Evolutionary conservation across 2,888 invertebrate species (phyloP), one percentile per base, ranked within the genome.

Genomic region (Phasia obesa): DNA sequence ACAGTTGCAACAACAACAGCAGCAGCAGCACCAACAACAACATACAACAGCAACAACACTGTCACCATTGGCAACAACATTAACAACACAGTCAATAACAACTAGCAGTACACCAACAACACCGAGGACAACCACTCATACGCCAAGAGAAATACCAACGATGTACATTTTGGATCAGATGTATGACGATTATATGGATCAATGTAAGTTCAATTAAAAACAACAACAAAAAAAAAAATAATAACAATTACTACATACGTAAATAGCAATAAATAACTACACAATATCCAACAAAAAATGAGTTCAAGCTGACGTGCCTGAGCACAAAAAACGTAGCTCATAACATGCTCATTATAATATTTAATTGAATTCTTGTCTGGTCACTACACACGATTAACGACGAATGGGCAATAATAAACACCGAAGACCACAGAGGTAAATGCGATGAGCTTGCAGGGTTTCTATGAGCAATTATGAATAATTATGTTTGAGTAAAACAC

Each of bases 131-230:
- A 81, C 83, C 86, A 76, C 70, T 23, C 74, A 78, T 69, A 81
- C 84, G 62, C 84, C 84, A 42, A 47, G 77, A 75, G 71, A 84
- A 83, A 75, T 83, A 75, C 88, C 89, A 60, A 88, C 87, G 47
- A 88, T 88, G 88, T 88, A 89, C 84, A 87, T 88, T 80, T 88
- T 89, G 69, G 88, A 88, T 85, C 75, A 79, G 55, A 65, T 83
- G 60, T 83, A 79, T 42, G 79, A 83, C 51, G 83, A 79, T 57
- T 79, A 83, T 79, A 67, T 79, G 71, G 83, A 83, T 83, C 83
- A 83, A 79, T 79, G 83, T 83, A 71, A 83, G 83, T 83, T 67
- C 44, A 70, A 62, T 70, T 42, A 17, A 1, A 51, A 35, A 6
- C 19, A 38, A 21, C 6, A 31, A 1, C n/a, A 38, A 25, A 21